A percentile compares a stretch with the other conserved stretches of the same genome.
Evolutionary conservation across 2,888 invertebrate genomes (phyloP).

Genomic region (Platerodrilus igneus): DNA sequence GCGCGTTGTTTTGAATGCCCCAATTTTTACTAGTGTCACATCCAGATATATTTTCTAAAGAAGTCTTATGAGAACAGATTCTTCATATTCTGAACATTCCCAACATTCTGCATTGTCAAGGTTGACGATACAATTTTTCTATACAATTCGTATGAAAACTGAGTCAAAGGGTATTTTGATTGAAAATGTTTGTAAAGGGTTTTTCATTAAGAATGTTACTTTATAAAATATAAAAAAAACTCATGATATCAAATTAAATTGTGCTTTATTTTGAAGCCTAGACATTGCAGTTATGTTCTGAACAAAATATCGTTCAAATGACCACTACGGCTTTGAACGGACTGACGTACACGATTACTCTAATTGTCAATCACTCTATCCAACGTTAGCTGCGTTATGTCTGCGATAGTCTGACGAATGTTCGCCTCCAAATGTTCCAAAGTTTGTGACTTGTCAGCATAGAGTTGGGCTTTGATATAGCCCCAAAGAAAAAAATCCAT

Average conservation of each 20-base stretch:
- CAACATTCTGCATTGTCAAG: too few relatives aligned
- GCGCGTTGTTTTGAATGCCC: too few relatives aligned
- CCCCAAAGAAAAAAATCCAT: conserved; percentile 14
- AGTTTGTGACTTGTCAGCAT: conserved; percentile 16
- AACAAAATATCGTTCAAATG: conserved; percentile 8
- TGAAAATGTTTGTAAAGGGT: too few relatives aligned
- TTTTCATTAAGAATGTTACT: too few relatives aligned
- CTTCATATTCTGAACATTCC: too few relatives aligned
- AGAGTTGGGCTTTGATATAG: conserved; percentile 9
- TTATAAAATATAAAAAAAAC: conserved; percentile 81
- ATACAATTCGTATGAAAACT: too few relatives aligned
- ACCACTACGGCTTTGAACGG: conserved; percentile 6
- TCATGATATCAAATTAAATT: conserved; percentile 7
- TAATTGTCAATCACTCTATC: conserved; percentile 10
- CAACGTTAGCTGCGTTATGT: conserved; percentile 10
- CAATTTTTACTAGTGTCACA: too few relatives aligned
- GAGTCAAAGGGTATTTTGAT: too few relatives aligned
- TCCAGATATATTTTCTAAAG: too few relatives aligned
- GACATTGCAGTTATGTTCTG: conserved; percentile 16
- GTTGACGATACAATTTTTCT: too few relatives aligned
- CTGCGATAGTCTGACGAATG: conserved; percentile 13
- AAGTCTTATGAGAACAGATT: too few relatives aligned
- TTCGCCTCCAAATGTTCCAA: conserved; percentile 17
- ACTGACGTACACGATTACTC: conserved; percentile 10
- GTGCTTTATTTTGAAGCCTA: conserved; percentile 12